These are phyloP conservation scores for Semicossyphus pulcher DNA, from an alignment of 2,113 vertebrate genomes.

Conservation along the genomic window DNA sequence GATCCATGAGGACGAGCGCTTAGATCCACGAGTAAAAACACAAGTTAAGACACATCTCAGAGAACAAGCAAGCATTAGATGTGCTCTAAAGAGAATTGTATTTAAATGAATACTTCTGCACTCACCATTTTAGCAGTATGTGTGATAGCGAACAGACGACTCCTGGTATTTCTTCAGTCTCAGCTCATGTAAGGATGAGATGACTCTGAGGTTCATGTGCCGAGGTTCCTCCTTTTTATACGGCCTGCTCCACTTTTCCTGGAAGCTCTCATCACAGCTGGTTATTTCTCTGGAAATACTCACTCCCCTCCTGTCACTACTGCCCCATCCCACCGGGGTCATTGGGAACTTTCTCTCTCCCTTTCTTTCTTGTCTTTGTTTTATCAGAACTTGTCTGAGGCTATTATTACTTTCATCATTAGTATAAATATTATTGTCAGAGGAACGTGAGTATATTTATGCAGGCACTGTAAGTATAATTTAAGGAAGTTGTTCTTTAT, in stretches of 20 bases:
- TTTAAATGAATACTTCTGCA: neutral
- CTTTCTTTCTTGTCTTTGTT: neutral
- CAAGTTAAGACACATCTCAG: no score
- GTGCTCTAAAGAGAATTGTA: neutral
- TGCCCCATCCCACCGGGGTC: neutral
- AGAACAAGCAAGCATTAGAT: no score
- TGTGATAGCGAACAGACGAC: neutral
- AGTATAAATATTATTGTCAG: no score
- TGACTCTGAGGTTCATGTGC: constrained; percentile 19
- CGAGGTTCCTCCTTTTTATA: constrained; percentile 43
- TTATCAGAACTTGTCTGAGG: no score
- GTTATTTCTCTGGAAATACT: constrained; percentile 62
- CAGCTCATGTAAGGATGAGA: neutral
- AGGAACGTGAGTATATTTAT: no score
- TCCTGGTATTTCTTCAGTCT: constrained; percentile 16
- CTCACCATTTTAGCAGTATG: constrained; percentile 75
- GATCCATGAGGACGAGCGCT: constrained; percentile 22
- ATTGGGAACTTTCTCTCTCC: constrained; percentile 4
- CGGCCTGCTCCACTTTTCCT: constrained; percentile 39
- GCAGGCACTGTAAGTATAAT: no score
- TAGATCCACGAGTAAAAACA: constrained; percentile 20
- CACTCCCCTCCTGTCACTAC: constrained; percentile 7
- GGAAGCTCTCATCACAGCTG: constrained; percentile 38
- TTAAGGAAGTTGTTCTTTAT: no score
- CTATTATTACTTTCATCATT: no score